Evolutionary conservation across 2,113 vertebrate genomes (phyloP).

Genomic region (Helogale parvula): DNA sequence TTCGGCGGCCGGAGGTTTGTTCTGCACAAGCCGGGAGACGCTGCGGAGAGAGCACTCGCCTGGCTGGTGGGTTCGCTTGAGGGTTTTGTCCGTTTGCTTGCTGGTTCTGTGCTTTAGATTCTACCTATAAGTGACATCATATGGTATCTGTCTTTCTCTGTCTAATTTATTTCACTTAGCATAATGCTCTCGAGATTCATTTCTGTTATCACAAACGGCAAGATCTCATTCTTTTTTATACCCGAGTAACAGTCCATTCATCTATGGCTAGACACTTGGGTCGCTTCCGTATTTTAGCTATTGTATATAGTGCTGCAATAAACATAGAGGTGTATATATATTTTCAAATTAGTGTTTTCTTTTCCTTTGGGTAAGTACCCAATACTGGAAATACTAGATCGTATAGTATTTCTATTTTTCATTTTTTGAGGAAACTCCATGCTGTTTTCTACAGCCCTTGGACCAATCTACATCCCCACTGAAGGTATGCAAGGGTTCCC

Average conservation of each 20-base stretch:
- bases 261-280: not conserved
- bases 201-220: not conserved
- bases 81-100: not conserved
- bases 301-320: not conserved
- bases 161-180: not conserved
- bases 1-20: not conserved
- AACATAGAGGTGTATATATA: not conserved
- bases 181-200: not conserved
- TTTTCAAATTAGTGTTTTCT: not conserved
- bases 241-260: not conserved
- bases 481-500: not conserved
- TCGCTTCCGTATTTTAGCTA: not conserved
- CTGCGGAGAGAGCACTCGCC: no score
- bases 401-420: not conserved
- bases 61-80: not conserved
- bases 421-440: not conserved
- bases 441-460: not conserved
- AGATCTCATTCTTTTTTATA: not conserved
- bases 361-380: not conserved
- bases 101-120: not conserved
- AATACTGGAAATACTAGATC: not conserved
- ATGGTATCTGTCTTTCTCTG: not conserved
- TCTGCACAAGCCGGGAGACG: no score
- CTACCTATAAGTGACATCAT: not conserved
- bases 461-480: not conserved